These are phyloP conservation scores for Drosophila anceps DNA, from an alignment of 2,888 invertebrate species.

Conservation along the genomic window DNA sequence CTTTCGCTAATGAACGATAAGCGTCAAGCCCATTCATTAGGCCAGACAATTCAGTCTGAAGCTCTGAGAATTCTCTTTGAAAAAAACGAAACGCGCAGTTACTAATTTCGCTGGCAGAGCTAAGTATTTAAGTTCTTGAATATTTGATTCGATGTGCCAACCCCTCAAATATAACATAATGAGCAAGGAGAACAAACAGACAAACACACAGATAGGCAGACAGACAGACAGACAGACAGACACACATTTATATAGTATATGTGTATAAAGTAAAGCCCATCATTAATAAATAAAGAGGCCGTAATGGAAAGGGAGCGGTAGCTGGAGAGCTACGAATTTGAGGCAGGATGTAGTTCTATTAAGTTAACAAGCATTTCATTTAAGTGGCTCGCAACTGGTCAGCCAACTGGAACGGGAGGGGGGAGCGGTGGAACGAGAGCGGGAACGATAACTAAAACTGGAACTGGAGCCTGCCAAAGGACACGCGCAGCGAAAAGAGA, in stretches of 20 bases:
- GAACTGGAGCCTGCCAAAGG: conserved; percentile 34
- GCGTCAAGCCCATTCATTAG: background rate
- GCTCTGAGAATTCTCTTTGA: background rate
- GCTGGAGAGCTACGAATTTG: conserved; percentile 2
- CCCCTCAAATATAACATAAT: conserved; percentile 15
- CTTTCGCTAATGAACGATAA: no score
- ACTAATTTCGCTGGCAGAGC: background rate
- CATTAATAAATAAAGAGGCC: conserved; percentile 61
- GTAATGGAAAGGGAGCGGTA: conserved; percentile 1
- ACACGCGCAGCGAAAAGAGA: conserved; percentile 19
- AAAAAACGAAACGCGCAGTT: background rate
- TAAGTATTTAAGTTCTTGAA: conserved; percentile 17
- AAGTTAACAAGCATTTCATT: conserved; percentile 79
- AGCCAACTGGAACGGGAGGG: conserved; percentile 32
- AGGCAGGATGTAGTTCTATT: conserved; percentile 65
- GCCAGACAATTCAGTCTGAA: background rate
- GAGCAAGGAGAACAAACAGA: conserved; percentile 8
- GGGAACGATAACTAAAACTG: conserved; percentile 6
- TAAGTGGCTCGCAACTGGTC: conserved; percentile 68
- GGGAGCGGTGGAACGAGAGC: background rate
- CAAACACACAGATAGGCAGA: background rate
- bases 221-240: background rate
- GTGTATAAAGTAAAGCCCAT: conserved; percentile 10
- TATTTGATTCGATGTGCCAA: conserved; percentile 6
- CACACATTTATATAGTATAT: background rate